These are phyloP conservation scores for Phylloscopus trochilus DNA, from an alignment of 2,113 vertebrate genomes.

Conservation along the genomic window DNA sequence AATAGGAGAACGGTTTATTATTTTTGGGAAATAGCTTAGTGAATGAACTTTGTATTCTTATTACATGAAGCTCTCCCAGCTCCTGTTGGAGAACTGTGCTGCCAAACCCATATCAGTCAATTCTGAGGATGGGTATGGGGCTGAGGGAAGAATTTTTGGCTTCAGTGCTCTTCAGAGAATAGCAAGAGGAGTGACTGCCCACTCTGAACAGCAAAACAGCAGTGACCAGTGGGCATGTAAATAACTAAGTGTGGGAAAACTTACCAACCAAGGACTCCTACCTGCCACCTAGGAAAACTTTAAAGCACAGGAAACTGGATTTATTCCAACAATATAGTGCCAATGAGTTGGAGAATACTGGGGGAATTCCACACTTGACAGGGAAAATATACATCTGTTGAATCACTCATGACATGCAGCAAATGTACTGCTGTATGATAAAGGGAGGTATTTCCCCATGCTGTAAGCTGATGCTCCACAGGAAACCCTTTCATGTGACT, in stretches of 20 bases:
- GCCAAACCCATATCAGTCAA: not conserved
- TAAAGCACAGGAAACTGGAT: not conserved
- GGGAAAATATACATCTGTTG: not conserved
- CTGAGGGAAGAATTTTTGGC: not conserved
- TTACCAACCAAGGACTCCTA: not conserved
- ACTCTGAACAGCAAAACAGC: not conserved
- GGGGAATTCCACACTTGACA: not conserved
- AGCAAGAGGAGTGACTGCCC: not conserved
- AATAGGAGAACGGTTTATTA: not conserved
- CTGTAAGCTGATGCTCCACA: not conserved
- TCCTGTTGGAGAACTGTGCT: not conserved
- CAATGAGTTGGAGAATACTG: not conserved
- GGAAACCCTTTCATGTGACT: not conserved
- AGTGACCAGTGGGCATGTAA: not conserved
- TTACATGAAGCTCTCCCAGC: not conserved
- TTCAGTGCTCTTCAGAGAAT: not conserved
- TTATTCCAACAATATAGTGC: not conserved
- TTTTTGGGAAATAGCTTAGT: not conserved
- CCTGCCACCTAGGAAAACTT: not conserved
- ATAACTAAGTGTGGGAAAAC: not conserved
- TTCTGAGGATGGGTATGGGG: not conserved
- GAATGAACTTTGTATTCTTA: not conserved
- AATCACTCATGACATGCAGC: not conserved
- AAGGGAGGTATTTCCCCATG: not conserved
- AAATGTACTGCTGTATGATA: not conserved